Evolutionary conservation across 2,113 vertebrate species (phyloP).

Genomic region (Alces alces): DNA sequence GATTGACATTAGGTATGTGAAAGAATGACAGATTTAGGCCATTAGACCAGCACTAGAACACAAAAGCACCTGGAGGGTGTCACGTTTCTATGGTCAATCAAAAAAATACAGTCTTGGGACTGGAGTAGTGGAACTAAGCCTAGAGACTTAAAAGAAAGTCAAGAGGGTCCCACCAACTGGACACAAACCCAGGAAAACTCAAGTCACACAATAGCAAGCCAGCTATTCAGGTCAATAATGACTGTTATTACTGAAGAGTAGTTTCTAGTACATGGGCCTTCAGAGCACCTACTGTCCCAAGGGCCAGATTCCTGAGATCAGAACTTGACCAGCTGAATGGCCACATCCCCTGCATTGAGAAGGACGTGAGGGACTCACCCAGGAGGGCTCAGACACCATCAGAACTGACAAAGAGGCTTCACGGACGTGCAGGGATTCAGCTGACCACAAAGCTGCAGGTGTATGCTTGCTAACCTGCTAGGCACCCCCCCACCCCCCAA

Average conservation of each 20-base stretch:
- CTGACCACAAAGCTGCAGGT: neutral
- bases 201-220: conserved; percentile 10
- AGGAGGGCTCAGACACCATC: neutral
- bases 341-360: neutral
- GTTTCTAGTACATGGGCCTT: neutral
- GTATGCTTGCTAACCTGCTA: neutral
- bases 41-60: neutral
- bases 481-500: rapidly evolving
- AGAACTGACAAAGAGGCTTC: neutral
- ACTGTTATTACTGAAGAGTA: neutral
- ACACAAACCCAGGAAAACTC: neutral
- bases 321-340: neutral
- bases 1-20: neutral
- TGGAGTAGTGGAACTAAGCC: neutral
- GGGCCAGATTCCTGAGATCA: neutral
- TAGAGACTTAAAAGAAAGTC: neutral
- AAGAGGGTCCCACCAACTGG: neutral
- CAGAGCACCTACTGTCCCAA: neutral
- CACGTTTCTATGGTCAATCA: neutral
- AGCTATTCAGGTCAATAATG: neutral
- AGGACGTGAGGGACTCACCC: neutral
- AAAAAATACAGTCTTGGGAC: neutral
- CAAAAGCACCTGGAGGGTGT: neutral
- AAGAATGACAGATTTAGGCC: neutral
- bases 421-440: neutral